Conservation (phyloP, 2,888 invertebrate species). For the Acleris emargana region DNA sequence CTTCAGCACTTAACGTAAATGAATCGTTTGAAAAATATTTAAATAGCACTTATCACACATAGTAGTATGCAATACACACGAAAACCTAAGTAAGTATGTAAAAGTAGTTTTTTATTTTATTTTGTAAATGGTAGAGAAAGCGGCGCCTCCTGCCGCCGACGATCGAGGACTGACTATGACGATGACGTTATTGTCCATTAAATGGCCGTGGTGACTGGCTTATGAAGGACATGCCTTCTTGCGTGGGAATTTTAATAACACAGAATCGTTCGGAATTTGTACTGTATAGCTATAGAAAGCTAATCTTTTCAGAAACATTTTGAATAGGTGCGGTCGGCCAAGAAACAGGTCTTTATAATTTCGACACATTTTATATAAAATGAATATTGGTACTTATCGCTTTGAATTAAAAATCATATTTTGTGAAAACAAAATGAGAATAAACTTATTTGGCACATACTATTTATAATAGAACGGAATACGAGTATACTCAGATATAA, state of each 20-base stretch:
- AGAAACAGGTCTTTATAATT: too few relatives aligned
- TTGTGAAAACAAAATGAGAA: too few relatives aligned
- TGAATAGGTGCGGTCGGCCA: too few relatives aligned
- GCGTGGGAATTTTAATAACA: conserved; percentile 42
- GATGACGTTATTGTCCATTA: conserved; percentile 47
- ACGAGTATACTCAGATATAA: too few relatives aligned
- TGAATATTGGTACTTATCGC: too few relatives aligned
- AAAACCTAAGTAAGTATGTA: not conserved
- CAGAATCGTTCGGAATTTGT: conserved; percentile 1
- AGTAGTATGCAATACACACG: not conserved
- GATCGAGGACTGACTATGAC: conserved; percentile 57
- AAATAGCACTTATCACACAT: too few relatives aligned
- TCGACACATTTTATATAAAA: too few relatives aligned
- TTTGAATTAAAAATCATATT: too few relatives aligned
- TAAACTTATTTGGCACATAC: too few relatives aligned
- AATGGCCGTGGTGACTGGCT: conserved; percentile 54
- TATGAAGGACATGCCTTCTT: conserved; percentile 52
- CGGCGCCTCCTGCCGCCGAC: conserved; percentile 42
- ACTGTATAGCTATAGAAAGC: too few relatives aligned
- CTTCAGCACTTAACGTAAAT: conserved; percentile 3
- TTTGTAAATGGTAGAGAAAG: conserved; percentile 16
- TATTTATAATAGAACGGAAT: too few relatives aligned
- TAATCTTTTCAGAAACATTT: too few relatives aligned
- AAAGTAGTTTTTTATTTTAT: not conserved
- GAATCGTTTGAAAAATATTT: not conserved